These are phyloP conservation scores for Neuroscelio doddi DNA, from an alignment of 2,888 invertebrate species.

Conservation along the genomic window DNA sequence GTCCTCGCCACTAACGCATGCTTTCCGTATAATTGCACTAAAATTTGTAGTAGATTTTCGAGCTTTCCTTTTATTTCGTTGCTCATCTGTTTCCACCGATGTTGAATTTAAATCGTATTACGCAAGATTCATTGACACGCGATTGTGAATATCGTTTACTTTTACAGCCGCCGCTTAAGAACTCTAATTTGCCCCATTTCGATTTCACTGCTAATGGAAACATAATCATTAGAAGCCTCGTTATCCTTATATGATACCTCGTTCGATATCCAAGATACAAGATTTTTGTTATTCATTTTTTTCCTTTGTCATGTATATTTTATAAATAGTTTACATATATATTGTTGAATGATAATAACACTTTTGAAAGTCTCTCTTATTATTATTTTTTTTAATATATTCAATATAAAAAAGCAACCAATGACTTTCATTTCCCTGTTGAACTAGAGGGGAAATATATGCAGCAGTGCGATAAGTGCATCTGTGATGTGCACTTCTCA, in stretches of 20 bases:
- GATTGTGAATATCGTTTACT: constrained; percentile 40
- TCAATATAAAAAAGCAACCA: neutral
- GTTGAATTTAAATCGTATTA: constrained; percentile 40
- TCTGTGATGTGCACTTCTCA: constrained; percentile 40
- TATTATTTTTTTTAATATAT: too few relatives aligned
- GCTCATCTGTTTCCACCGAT: constrained; percentile 2
- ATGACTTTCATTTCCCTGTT: constrained; percentile 34
- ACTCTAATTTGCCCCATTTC: constrained; percentile 39
- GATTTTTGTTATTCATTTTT: too few relatives aligned
- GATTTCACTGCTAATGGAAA: constrained; percentile 47
- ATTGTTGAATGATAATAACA: too few relatives aligned
- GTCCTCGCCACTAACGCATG: constrained; percentile 8
- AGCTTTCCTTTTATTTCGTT: neutral
- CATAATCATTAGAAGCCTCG: constrained; percentile 37
- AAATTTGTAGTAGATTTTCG: constrained; percentile 1
- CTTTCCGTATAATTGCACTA: constrained; percentile 6
- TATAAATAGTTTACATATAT: too few relatives aligned
- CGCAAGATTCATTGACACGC: constrained; percentile 39
- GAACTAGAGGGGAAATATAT: constrained; percentile 44
- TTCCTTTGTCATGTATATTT: too few relatives aligned
- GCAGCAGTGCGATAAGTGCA: constrained; percentile 37
- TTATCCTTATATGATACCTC: constrained; percentile 32
- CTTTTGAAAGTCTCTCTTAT: too few relatives aligned
- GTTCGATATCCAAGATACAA: constrained; percentile 23
- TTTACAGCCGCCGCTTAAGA: constrained; percentile 38